Percentiles rank a stretch among this genome's conserved stretches.
These are phyloP conservation scores for Trachelus troglodyta DNA, from an alignment of 2,888 invertebrate species.

Conservation along the genomic window DNA sequence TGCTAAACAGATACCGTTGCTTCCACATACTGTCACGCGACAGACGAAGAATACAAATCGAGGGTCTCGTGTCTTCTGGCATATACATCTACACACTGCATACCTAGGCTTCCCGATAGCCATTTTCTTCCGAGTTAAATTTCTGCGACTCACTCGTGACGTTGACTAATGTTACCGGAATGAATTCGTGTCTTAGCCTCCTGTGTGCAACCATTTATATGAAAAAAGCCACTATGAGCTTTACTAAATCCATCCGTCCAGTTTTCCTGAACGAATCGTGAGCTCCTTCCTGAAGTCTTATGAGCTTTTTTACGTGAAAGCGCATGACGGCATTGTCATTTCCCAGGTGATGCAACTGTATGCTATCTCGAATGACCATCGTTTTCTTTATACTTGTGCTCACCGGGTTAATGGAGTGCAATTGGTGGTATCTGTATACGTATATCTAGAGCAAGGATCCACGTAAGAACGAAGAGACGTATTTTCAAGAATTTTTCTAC, in stretches of 20 bases:
- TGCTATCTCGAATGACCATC: background rate
- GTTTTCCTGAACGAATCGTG: background rate
- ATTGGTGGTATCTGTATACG: background rate
- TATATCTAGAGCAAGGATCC: background rate
- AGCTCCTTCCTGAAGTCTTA: background rate
- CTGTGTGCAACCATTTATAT: slow-evolving; percentile 5
- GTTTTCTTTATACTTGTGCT: background rate
- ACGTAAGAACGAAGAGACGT: background rate
- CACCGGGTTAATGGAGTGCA: background rate
- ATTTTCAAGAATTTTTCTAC: background rate
- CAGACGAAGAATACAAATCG: slow-evolving; percentile 57
- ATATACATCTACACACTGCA: slow-evolving; percentile 11
- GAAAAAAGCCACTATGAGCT: slow-evolving; percentile 1
- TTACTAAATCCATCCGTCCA: slow-evolving; percentile 7
- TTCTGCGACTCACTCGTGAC: slow-evolving; percentile 57
- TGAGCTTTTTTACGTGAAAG: background rate
- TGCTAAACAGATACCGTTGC: slow-evolving; percentile 40
- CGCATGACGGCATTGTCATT: background rate
- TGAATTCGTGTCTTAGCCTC: slow-evolving; percentile 49
- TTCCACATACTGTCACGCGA: slow-evolving; percentile 47
- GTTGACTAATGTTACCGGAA: slow-evolving; percentile 58
- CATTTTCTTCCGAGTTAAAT: slow-evolving; percentile 59
- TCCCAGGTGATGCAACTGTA: background rate
- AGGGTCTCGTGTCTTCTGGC: slow-evolving; percentile 30
- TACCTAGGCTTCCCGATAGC: slow-evolving; percentile 19